Percentiles rank a stretch among this genome's conserved stretches.
These are phyloP conservation scores for Crocallis elinguaria DNA, from an alignment of 2,888 invertebrate genomes.

Conservation along the genomic window DNA sequence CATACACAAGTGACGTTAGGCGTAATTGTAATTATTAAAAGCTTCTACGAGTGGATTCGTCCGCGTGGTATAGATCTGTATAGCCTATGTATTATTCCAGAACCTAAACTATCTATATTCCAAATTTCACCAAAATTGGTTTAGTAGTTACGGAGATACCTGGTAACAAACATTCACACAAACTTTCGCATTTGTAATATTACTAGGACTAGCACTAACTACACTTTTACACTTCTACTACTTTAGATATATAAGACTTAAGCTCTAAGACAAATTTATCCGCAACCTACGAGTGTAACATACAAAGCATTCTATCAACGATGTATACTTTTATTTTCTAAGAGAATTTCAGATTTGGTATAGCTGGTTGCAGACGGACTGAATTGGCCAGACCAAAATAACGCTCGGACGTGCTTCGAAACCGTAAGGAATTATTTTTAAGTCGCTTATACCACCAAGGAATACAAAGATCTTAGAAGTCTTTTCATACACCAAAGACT, in stretches of 20 bases:
- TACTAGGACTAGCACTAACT: too few relatives aligned
- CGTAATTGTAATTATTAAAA: too few relatives aligned
- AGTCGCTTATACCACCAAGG: conserved; percentile 40
- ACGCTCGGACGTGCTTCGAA: conserved; percentile 75
- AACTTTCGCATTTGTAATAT: too few relatives aligned
- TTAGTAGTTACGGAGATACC: too few relatives aligned
- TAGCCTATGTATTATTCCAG: too few relatives aligned
- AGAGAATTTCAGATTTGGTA: conserved; percentile 60
- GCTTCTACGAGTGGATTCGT: too few relatives aligned
- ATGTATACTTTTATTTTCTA: conserved; percentile 42
- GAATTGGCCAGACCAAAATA: conserved; percentile 74
- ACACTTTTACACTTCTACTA: too few relatives aligned
- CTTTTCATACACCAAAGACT: neutral
- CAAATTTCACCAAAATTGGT: too few relatives aligned
- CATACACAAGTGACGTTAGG: too few relatives aligned
- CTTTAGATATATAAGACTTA: neutral
- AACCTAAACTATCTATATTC: too few relatives aligned
- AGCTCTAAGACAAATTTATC: conserved; percentile 8
- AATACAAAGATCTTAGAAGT: conserved; percentile 24
- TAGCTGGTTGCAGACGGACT: conserved; percentile 52
- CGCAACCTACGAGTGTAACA: conserved; percentile 18
- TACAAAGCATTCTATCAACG: conserved; percentile 28
- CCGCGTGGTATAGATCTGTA: too few relatives aligned
- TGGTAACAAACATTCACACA: too few relatives aligned
- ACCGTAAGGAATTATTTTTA: conserved; percentile 72